Evolutionary conservation across 2,888 invertebrate species (phyloP).

Genomic region (Dasysyrphus albostriatus): DNA sequence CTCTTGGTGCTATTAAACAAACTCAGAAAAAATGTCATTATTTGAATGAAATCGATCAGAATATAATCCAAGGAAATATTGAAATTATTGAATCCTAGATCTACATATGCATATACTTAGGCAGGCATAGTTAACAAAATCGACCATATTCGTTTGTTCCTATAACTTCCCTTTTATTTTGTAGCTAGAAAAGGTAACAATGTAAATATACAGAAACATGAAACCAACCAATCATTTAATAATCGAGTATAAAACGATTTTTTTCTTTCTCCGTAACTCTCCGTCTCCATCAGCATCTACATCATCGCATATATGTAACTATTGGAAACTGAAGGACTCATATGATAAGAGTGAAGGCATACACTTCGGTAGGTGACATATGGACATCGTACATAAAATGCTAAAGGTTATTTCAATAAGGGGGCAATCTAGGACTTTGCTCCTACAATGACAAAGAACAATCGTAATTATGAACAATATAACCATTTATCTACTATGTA

Average conservation of each 20-base stretch:
- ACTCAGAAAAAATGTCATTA: no score
- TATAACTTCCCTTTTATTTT: neutral
- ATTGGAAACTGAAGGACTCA: neutral
- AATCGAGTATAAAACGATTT: slow-evolving; percentile 36
- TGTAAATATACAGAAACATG: slow-evolving; percentile 42
- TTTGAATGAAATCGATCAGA: no score
- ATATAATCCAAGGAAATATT: no score
- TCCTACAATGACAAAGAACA: neutral
- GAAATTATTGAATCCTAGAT: no score
- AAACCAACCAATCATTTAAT: slow-evolving; percentile 59
- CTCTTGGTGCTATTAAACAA: no score
- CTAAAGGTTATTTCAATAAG: no score
- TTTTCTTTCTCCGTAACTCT: neutral
- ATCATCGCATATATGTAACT: neutral
- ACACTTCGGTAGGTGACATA: neutral
- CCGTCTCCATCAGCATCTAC: neutral
- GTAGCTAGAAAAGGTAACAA: slow-evolving; percentile 21
- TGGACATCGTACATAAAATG: neutral
- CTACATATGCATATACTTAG: no score
- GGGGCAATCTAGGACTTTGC: neutral
- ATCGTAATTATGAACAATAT: neutral
- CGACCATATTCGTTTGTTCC: neutral
- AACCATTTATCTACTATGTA: neutral
- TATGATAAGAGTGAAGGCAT: neutral
- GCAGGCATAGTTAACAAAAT: no score